phyloP scores from a whole-genome alignment of 2,113 vertebrate species.

The Carassius auratus region DNA sequence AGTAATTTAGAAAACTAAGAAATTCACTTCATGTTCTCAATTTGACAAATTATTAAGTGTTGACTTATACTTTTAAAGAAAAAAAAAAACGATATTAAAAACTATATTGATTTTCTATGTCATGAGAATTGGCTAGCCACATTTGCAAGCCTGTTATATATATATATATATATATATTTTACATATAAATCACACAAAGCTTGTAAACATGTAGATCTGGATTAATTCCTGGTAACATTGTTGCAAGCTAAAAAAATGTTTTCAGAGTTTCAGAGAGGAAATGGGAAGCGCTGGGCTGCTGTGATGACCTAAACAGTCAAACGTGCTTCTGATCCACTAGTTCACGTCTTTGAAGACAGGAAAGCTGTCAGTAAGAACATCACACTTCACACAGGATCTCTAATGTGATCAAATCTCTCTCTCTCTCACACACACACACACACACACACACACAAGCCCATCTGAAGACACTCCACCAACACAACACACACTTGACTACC shows the following conservation, averaged over 20 bases:
- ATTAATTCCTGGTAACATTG: too few relatives aligned
- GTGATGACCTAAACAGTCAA: background rate
- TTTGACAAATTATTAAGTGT: background rate
- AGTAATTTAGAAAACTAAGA: background rate
- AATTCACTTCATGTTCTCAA: background rate
- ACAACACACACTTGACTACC: slow-evolving; percentile 69
- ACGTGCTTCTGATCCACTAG: slow-evolving; percentile 24
- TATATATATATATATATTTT: too few relatives aligned
- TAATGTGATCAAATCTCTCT: slow-evolving; percentile 59
- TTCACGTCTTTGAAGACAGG: slow-evolving; percentile 31
- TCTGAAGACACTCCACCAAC: slow-evolving; percentile 11
- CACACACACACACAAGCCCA: slow-evolving; percentile 39
- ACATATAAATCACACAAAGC: background rate
- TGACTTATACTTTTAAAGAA: too few relatives aligned
- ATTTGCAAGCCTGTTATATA: background rate
- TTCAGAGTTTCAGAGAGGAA: background rate
- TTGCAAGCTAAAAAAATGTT: too few relatives aligned
- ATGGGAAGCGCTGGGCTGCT: background rate
- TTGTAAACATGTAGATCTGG: background rate
- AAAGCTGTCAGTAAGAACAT: slow-evolving; percentile 27
- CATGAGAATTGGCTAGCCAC: background rate
- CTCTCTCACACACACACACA: slow-evolving; percentile 35
- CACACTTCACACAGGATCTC: slow-evolving; percentile 61
- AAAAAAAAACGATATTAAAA: too few relatives aligned
- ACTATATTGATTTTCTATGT: too few relatives aligned